A percentile compares a stretch with the other conserved stretches of the same genome.
phyloP scores from a whole-genome alignment of 2,888 invertebrate species.

The Carpatolechia fugitivella region DNA sequence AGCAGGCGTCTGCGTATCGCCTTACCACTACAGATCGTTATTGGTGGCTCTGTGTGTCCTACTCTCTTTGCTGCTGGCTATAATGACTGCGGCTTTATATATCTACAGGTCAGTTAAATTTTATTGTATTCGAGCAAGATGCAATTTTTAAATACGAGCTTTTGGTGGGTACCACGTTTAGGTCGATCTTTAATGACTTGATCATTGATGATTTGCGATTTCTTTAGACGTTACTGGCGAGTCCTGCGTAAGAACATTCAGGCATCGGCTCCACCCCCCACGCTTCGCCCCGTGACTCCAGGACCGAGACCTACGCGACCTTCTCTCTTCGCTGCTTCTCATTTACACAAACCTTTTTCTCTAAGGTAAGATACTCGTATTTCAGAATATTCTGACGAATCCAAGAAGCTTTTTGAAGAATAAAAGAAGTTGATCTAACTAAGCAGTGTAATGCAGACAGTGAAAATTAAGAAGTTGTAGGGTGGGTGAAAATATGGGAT shows the following conservation, averaged over 20 bases:
- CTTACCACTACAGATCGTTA: constrained; percentile 91
- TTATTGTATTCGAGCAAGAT: no score
- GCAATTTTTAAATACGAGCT: no score
- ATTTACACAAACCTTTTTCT: constrained; percentile 84
- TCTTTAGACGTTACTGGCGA: constrained; percentile 85
- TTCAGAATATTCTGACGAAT: not conserved
- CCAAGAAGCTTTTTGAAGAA: no score
- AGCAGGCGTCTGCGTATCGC: constrained; percentile 87
- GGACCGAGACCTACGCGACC: constrained; percentile 67
- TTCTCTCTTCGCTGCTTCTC: constrained; percentile 83
- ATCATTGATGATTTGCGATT: not conserved
- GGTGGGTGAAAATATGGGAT: no score
- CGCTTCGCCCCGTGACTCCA: constrained; percentile 62
- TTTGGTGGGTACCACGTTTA: no score
- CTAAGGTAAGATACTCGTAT: constrained; percentile 68
- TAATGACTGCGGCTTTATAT: constrained; percentile 85
- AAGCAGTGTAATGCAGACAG: no score
- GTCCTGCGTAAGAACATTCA: constrained; percentile 86
- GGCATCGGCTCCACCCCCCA: constrained; percentile 58
- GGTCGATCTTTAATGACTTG: no score
- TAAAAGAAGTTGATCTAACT: no score
- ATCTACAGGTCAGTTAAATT: constrained; percentile 83
- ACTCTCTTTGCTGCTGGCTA: constrained; percentile 85
- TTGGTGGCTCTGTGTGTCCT: constrained; percentile 88
- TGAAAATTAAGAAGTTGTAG: no score